Conservation (phyloP, 1,140 invertebrate genomes). For the Marisa cornuarietis region DNA sequence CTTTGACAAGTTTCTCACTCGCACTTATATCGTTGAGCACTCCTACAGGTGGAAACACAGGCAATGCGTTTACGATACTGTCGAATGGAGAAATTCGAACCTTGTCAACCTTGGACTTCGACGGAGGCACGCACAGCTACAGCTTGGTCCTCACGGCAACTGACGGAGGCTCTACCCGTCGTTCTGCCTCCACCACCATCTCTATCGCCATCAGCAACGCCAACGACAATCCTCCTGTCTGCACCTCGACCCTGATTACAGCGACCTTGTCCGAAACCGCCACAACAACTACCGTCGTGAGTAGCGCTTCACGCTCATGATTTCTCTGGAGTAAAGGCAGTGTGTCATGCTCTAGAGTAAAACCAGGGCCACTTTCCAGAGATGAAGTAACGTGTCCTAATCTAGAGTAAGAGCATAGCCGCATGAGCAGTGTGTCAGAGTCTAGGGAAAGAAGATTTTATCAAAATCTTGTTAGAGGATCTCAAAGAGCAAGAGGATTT, state of each 20-base stretch:
- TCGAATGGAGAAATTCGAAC: slow-evolving; percentile 26
- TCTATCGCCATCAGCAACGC: slow-evolving; percentile 37
- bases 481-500: too few species aligned
- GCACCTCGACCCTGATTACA: slow-evolving; percentile 7
- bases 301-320: neutral
- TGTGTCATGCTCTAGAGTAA: too few species aligned
- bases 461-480: too few species aligned
- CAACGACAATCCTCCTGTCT: slow-evolving; percentile 45
- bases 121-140: slow-evolving; percentile 15
- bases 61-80: slow-evolving; percentile 33
- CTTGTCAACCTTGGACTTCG: slow-evolving; percentile 26
- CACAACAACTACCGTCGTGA: slow-evolving; percentile 5
- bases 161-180: slow-evolving; percentile 30
- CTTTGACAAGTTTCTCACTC: too few species aligned
- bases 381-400: too few species aligned
- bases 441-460: too few species aligned
- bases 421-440: too few species aligned
- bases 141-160: slow-evolving; percentile 29
- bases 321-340: too few species aligned
- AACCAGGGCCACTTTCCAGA: too few species aligned
- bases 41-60: slow-evolving; percentile 32
- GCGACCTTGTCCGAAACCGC: slow-evolving; percentile 14
- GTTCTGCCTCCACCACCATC: slow-evolving; percentile 24
- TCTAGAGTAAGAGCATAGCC: too few species aligned
- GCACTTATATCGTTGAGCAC: neutral